Percentiles rank a stretch among this genome's conserved stretches.
These are phyloP conservation scores for Chamaetylas fuelleborni DNA, from an alignment of 2,113 vertebrate genomes.

Conservation along the genomic window DNA sequence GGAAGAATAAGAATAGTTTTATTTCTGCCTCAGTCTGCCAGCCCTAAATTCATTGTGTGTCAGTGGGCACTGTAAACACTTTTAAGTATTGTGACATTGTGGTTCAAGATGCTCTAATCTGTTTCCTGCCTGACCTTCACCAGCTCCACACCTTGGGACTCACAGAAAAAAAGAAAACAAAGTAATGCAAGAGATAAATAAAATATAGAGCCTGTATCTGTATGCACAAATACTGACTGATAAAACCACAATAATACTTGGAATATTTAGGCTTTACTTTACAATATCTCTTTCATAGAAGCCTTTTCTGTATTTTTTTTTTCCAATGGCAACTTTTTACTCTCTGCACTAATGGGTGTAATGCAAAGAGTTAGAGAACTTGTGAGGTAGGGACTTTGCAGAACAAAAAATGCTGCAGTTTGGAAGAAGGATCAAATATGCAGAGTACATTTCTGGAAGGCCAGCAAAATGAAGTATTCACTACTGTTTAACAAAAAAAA, in stretches of 20 bases:
- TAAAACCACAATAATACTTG: background rate
- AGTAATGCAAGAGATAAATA: background rate
- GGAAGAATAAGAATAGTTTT: slow-evolving; percentile 68
- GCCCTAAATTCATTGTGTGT: slow-evolving; percentile 74
- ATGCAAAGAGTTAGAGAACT: background rate
- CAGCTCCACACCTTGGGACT: background rate
- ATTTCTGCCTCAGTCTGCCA: slow-evolving; percentile 58
- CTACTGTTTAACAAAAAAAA: background rate
- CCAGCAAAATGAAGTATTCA: background rate
- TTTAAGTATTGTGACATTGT: slow-evolving; percentile 79
- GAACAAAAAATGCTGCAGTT: background rate
- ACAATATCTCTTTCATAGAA: background rate
- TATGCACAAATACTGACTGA: background rate
- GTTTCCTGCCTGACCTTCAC: slow-evolving; percentile 74
- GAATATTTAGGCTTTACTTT: background rate
- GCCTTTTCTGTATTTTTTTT: background rate
- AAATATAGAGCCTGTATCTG: background rate
- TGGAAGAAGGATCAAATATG: background rate
- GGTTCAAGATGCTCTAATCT: slow-evolving; percentile 63
- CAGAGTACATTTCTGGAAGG: background rate
- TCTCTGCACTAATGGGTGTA: too few species aligned
- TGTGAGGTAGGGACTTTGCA: background rate
- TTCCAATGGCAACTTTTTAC: background rate
- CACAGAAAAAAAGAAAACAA: slow-evolving; percentile 15
- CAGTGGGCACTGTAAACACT: slow-evolving; percentile 77